Conservation (phyloP, 2,113 vertebrate genomes). For the Cairina moschata region DNA sequence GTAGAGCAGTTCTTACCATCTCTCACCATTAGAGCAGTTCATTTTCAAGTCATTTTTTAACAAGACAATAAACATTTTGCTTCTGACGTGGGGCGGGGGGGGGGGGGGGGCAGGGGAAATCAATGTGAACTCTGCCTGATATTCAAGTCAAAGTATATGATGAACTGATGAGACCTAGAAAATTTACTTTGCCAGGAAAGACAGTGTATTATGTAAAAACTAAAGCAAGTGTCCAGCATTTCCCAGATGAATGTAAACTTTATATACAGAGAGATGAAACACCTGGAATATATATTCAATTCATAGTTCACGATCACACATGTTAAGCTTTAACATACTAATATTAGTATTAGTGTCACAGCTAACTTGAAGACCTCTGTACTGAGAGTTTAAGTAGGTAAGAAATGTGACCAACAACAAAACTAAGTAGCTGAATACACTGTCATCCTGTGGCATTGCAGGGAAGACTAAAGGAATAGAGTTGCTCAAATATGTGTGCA, state of each 20-base stretch:
- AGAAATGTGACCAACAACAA: background rate
- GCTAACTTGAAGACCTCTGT: background rate
- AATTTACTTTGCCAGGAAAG: background rate
- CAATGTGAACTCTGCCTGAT: background rate
- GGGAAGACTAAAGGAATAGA: background rate
- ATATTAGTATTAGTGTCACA: background rate
- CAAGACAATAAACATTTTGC: background rate
- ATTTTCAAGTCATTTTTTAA: background rate
- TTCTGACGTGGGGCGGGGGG: background rate
- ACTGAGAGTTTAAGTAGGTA: background rate
- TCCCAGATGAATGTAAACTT: background rate
- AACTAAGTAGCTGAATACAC: background rate
- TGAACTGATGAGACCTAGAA: background rate
- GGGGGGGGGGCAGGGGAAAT: background rate
- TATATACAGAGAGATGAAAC: background rate
- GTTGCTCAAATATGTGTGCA: background rate
- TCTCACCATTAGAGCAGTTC: background rate
- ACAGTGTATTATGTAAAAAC: background rate
- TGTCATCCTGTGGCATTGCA: accelerated
- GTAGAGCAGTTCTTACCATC: background rate
- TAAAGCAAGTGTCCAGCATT: background rate
- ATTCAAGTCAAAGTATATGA: background rate
- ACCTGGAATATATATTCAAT: background rate
- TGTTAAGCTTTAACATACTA: background rate
- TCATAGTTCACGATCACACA: background rate